These are phyloP conservation scores for Paramuricea clavata DNA, from an alignment of 92 coral and sea anemone species.

Conservation along the genomic window DNA sequence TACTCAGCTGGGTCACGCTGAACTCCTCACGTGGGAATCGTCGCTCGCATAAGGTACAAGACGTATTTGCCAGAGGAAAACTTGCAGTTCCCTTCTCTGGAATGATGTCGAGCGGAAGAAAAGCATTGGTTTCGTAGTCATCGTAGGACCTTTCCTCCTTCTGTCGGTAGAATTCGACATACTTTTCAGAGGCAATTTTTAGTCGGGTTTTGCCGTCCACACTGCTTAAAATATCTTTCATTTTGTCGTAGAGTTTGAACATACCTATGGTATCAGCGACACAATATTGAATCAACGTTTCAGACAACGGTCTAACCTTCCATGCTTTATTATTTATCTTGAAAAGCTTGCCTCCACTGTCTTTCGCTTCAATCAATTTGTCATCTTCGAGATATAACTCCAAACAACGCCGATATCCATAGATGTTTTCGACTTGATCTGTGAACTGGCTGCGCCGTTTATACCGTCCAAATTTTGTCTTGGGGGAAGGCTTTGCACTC, in stretches of 20 bases:
- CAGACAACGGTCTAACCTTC: constrained; percentile 73
- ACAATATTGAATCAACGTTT: constrained; percentile 71
- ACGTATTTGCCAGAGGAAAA: constrained; percentile 67
- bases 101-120: constrained; percentile 80
- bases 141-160: constrained; percentile 68
- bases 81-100: constrained; percentile 77
- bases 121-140: constrained; percentile 76
- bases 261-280: constrained; percentile 74
- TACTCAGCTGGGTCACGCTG: constrained; percentile 69
- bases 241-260: constrained; percentile 75
- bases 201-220: constrained; percentile 71
- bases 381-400: constrained; percentile 79
- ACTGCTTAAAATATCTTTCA: constrained; percentile 67
- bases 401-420: constrained; percentile 79
- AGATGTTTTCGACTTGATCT: constrained; percentile 66
- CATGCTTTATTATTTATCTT: constrained; percentile 29
- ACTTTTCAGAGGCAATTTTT: constrained; percentile 78
- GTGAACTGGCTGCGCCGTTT: constrained; percentile 69
- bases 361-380: constrained; percentile 59
- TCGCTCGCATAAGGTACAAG: constrained; percentile 73
- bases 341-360: constrained; percentile 61
- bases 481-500: constrained; percentile 27
- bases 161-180: constrained; percentile 75
- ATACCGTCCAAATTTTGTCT: constrained; percentile 46
- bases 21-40: constrained; percentile 76